Evolutionary conservation across 2,797 vertebrate species (phyloP).

Genomic region (Hyperoplus lanceolatus): DNA sequence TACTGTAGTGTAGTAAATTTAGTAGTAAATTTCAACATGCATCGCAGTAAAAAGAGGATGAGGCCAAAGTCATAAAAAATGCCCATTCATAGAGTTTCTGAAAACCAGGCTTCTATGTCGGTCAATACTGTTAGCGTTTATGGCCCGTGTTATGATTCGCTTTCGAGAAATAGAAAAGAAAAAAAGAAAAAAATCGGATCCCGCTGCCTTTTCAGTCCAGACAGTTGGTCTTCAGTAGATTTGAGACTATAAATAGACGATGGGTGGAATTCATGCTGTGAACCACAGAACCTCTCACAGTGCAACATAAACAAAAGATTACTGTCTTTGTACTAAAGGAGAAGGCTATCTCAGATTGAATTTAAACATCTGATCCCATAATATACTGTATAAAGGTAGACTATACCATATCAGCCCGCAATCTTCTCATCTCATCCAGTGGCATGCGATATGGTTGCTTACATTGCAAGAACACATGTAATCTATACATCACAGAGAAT

Average conservation of each 20-base stretch:
- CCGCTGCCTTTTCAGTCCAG: conserved; percentile 48
- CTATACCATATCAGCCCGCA: neutral
- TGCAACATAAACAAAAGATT: conserved; percentile 25
- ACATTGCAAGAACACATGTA: neutral
- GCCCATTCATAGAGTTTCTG: conserved; percentile 54
- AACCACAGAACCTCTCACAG: conserved; percentile 1
- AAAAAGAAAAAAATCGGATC: conserved; percentile 42
- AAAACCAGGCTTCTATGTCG: conserved; percentile 63
- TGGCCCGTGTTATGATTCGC: conserved; percentile 61
- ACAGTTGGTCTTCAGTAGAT: conserved; percentile 52
- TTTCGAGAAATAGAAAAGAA: conserved; percentile 17
- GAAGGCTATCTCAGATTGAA: conserved; percentile 23
- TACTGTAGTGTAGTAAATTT: conserved; percentile 7
- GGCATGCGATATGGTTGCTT: neutral
- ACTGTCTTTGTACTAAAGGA: conserved; percentile 36
- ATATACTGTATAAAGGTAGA: conserved; percentile 19
- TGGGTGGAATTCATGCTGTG: conserved; percentile 17
- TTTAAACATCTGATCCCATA: conserved; percentile 36
- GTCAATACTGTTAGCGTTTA: conserved; percentile 74
- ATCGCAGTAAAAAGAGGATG: conserved; percentile 67
- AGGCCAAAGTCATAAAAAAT: conserved; percentile 71
- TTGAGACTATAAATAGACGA: conserved; percentile 56
- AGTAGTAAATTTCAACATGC: conserved; percentile 69
- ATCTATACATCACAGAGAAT: conserved; percentile 14
- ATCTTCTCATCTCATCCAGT: conserved; percentile 6